Evolutionary conservation across 1,140 invertebrate species (phyloP), one percentile per base, ranked within the genome.

Genomic region (Drosophila kepulauana): DNA sequence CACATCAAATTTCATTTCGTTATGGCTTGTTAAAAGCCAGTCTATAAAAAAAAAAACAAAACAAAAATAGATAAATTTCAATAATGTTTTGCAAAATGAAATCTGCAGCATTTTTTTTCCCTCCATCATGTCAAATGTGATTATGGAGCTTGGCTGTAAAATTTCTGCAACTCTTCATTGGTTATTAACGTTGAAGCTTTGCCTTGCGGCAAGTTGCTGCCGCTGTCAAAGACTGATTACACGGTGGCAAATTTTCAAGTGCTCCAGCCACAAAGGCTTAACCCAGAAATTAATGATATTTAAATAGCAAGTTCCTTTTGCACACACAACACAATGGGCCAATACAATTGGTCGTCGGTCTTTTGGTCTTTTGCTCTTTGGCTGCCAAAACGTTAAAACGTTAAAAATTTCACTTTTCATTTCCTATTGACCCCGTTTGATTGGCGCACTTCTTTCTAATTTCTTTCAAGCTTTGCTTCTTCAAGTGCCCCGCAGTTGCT

Each of bases 241-340:
- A 87, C 84, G 84, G 84, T 87, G 84, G 84, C 84, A 87, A 25
- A 87, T 87, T 89, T 89, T 87, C 84, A 87, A 87, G 85, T 89
- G 78, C 70, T 72, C 70, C 20, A 25, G 64, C 63, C 78, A 84
- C 84, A 87, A 87, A 87, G 84, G 78, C 84, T 87, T 87, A 87
- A 87, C 84, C 84, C 81, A 87, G 70, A 87, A 89, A 89, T 85
- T 79, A 89, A 88, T 89, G 85, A 89, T 88, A 89, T 89, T 89
- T 89, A 88, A 88, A 88, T 89, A 84, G 85, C 85, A 88, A 88
- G 85, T 88, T 88, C 85, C 85, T 88, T 89, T 81, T 74, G 64
- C 66, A 58, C 64, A 58, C 63, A 45, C 41, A 66, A 38, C 69
- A 69, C 72, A 75, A 75, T 69, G 61, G 59, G 20, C 20, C 20